Conservation (phyloP, 2,113 vertebrate species). For the Neopipo cinnamomea region DNA sequence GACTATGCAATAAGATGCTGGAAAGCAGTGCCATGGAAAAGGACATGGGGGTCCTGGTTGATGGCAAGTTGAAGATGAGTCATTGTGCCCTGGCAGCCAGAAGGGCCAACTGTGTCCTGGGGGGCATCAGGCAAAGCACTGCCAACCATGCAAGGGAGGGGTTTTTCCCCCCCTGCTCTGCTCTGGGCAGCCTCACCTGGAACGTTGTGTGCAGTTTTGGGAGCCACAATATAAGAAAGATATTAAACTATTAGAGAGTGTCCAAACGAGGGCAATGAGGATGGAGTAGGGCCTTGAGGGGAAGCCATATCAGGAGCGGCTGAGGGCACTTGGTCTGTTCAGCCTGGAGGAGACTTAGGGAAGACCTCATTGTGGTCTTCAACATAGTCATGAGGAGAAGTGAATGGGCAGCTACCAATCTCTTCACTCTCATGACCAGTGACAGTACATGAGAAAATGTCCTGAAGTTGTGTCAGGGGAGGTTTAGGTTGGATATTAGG, state of each 20-base stretch:
- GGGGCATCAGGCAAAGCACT: accelerated
- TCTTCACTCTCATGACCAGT: not conserved
- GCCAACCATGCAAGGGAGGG: accelerated
- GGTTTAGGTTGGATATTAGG: not conserved
- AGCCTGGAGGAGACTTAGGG: not conserved
- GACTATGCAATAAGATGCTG: not conserved
- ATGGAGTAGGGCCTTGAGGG: not conserved
- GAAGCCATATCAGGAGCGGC: not conserved
- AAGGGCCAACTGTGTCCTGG: accelerated
- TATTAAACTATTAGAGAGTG: not conserved
- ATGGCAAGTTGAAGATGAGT: accelerated
- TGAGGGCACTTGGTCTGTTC: not conserved
- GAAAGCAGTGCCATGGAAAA: not conserved
- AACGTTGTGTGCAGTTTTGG: not conserved
- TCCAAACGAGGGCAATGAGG: not conserved
- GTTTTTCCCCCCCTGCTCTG: not conserved
- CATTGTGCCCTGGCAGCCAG: not conserved
- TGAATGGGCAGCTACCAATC: not conserved
- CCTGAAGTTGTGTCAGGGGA: not conserved
- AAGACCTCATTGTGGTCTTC: accelerated
- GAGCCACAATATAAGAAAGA: not conserved
- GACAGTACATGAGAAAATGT: not conserved
- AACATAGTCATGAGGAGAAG: not conserved
- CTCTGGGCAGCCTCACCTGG: accelerated
- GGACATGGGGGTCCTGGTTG: accelerated